Base-by-base conservation (phyloP, 2,113 vertebrate species). In the Bubalus kerabau region DNA sequence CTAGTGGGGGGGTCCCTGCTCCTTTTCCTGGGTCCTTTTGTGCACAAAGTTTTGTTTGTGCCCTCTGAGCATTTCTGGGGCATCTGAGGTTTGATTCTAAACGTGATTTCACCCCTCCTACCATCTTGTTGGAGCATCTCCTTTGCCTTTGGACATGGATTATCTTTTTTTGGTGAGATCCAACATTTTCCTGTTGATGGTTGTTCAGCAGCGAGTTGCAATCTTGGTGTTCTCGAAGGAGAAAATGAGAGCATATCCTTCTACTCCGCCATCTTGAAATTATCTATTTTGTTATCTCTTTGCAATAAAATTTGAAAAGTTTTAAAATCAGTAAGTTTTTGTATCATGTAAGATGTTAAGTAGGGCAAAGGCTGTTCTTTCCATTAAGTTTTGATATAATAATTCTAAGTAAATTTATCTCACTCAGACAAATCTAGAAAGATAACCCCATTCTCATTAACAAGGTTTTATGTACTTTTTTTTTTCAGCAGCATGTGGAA, bases 101-200 rank as follows among this genome's bases (percentile, higher is more conserved):
- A 9, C 0, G 0, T 71, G 17, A 71, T 36, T 36, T 36, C 0
- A 0, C 9, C 17, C n/a, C n/a, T 36, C 17, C n/a, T 71, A 36
- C 17, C 32, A 36, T 67, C 64, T 67, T 67, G 17, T 67, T 10
- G 64, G 16, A 67, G 8, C 3, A 1, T 67, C 8, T 36, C 64
- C 64, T 67, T 67, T 36, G 64, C 32, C 64, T 67, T 67, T 67
- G 64, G 17, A 67, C 0, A 0, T 36, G 32, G 17, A 19, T 19
- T 36, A 67, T 67, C 64, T 67, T 5, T 67, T 62, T 36, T 67
- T 36, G 16, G 64, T 36, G 32, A 32, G 32, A 67, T 67, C 16
- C 16, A 67, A 19, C 64, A 21, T n/a, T 67, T 4, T 67, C 32
- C 64, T 62, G 30, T 32, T 62, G 14, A 32, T 62, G 30, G 1